Conservation (phyloP, 1,140 invertebrate genomes). For the Nixonia krombeini region DNA sequence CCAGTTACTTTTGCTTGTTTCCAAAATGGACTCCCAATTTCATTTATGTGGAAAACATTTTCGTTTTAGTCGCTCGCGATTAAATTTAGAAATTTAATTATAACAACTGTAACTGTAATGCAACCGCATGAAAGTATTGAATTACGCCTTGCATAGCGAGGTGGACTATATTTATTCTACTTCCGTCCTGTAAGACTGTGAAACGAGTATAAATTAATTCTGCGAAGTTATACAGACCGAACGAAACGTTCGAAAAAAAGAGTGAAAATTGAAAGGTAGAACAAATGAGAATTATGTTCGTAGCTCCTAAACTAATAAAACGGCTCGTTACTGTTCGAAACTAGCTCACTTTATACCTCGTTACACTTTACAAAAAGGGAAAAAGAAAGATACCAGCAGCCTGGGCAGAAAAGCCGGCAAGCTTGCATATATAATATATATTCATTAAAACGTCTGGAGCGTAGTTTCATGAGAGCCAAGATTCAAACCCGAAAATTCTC, state of each 20-base stretch:
- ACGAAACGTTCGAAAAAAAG: not conserved
- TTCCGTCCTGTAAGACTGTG: not conserved
- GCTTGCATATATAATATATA: conserved; percentile 41
- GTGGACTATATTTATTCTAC: not conserved
- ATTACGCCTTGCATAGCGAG: too few relatives aligned
- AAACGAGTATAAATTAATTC: not conserved
- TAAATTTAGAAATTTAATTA: too few relatives aligned
- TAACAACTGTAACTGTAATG: too few relatives aligned
- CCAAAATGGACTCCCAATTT: too few relatives aligned
- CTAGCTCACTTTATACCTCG: conserved; percentile 24
- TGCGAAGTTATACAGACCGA: not conserved
- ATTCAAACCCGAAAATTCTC: conserved; percentile 38
- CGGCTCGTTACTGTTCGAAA: conserved; percentile 31
- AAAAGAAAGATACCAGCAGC: conserved; percentile 12
- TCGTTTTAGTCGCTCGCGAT: too few relatives aligned
- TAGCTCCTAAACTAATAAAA: conserved; percentile 21
- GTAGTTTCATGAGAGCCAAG: conserved; percentile 23
- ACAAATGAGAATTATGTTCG: conserved; percentile 15
- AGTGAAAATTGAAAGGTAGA: not conserved
- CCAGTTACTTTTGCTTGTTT: too few relatives aligned
- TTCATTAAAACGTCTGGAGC: conserved; percentile 45
- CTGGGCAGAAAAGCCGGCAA: conserved; percentile 16
- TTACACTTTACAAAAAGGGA: conserved; percentile 25
- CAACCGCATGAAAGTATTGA: too few relatives aligned
- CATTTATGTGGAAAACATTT: too few relatives aligned